Base-by-base conservation (phyloP, 92 coral and sea anemone genomes). In the Scolanthus callimorphus region DNA sequence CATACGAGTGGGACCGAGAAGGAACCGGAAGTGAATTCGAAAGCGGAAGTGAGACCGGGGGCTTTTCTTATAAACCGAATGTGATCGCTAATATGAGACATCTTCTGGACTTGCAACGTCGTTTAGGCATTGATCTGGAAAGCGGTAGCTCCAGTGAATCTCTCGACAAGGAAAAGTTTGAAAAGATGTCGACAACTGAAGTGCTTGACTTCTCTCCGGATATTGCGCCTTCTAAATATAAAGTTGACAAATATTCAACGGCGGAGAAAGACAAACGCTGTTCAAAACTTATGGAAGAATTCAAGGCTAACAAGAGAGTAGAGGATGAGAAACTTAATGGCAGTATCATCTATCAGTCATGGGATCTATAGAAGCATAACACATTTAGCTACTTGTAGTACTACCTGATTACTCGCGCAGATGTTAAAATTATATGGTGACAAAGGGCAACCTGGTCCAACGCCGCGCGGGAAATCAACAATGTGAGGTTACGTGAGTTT, bases 241-340 rank as follows among this genome's bases (percentile, higher is more conserved):
- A 88, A 58, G 86, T 83, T 8, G 96, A 88, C 67, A 41, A 29
- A 31, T 67, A 77, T n/a, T 82, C 83, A 9, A 58, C 78, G 27
- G 86, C 66, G 23, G 89, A 83, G 26, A 91, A 91, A 31, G 97
- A 86, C 62, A 72, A 83, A 67, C 81, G 97, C 0, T 91, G 97
- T 59, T 77, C 97, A 0, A 85, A 83, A 61, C 74, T 91, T 11
- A 73, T 91, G 96, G 77, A 75, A 17, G 97, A 91, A 49, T 91
- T 65, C 44, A 91, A 83, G 70, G 81, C 95, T 6, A 91, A 77
- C 31, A 91, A 74, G 44, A 75, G 69, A 26, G 51, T 64, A 25
- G 76, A 74, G 22, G 69, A 80, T 25, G 69, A 58, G 24, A 73
- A 63, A 11, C 61, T 77, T 0, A 63, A 81, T 2, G 73, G 78